Base-by-base conservation (phyloP, 2,113 vertebrate genomes). In the Eupsittula cactorum region DNA sequence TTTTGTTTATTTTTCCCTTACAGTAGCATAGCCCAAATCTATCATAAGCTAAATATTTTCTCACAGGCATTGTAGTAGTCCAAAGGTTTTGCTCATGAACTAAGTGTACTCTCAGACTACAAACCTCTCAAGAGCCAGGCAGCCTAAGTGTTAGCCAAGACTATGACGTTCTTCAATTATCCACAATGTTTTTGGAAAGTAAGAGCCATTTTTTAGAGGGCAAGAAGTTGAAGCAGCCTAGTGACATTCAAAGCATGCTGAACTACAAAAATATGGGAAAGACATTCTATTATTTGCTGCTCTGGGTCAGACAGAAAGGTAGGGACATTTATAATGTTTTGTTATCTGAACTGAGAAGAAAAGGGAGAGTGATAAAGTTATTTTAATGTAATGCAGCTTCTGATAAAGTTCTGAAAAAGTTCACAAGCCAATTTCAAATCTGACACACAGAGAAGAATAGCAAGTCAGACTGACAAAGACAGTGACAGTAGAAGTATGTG, bases 1-100 rank as follows among this genome's bases (percentile, higher is more conserved):
- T 84, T 88, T 65, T 92, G 41, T 83, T 91, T 91, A 44, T 85
- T 92, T 94, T 87, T 88, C 77, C 65, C 27, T 88, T 78, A 46
- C 10, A 7, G 73, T 53, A 84, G n/a, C 50, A 15, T 35, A 46
- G 53, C 19, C 3, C 2, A 78, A 81, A 47, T 78, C 76, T 71
- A 59, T 73, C 6, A 2, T 37, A 86, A 79, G 37, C 29, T 76
- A 63, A 84, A 64, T 84, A 57, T 71, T 88, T 96, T 89, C 73
- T 89, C 64, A 57, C 13, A 33, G 80, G 11, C 69, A n/a, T 57
- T 88, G 69, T 50, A 50, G 33, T 10, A 70, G 64, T 77, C 68
- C 47, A 46, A 73, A 86, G 18, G 9, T 80, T 95, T 90, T 88
- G 64, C 29, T 21, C 42, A 9, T 2, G 13, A 88, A 41, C 33